A percentile compares a stretch with the other conserved stretches of the same genome.
Conservation (phyloP, 2,888 invertebrate species). For the Caenorhabditis angaria region DNA sequence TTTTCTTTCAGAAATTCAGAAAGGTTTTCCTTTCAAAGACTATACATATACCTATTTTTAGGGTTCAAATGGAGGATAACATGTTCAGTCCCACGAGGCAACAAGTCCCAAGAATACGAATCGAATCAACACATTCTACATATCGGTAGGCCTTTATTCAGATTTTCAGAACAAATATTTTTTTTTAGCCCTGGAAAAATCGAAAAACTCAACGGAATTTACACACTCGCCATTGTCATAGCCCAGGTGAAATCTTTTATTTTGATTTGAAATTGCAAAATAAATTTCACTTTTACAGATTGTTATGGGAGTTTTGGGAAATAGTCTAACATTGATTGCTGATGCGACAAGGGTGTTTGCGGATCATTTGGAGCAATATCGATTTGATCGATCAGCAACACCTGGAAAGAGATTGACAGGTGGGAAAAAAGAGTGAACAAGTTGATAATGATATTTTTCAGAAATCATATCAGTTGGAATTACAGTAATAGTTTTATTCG, state of each 20-base stretch:
- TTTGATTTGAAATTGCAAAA: background rate
- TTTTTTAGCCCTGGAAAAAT: constrained; percentile 1
- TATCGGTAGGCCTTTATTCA: constrained; percentile 3
- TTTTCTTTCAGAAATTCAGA: too few relatives aligned
- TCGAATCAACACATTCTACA: constrained; percentile 39
- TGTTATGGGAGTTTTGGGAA: constrained; percentile 37
- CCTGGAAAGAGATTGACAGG: constrained; percentile 37
- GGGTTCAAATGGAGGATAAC: constrained; percentile 52
- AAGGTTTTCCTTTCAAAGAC: too few relatives aligned
- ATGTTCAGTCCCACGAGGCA: constrained; percentile 38
- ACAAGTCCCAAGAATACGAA: constrained; percentile 31
- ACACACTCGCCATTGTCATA: constrained; percentile 23
- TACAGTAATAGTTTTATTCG: constrained; percentile 28
- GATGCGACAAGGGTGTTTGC: constrained; percentile 45
- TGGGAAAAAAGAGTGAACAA: background rate
- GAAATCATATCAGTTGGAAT: constrained; percentile 46
- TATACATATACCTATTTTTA: too few relatives aligned
- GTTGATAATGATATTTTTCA: constrained; percentile 10
- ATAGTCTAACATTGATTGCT: constrained; percentile 40
- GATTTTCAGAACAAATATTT: too few relatives aligned
- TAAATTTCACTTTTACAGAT: constrained; percentile 33
- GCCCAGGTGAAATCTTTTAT: constrained; percentile 36
- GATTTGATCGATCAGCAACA: constrained; percentile 38
- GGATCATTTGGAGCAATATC: constrained; percentile 42
- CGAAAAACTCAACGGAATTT: constrained; percentile 25